Conservation (phyloP, 2,113 vertebrate species). For the Haemorhous mexicanus region DNA sequence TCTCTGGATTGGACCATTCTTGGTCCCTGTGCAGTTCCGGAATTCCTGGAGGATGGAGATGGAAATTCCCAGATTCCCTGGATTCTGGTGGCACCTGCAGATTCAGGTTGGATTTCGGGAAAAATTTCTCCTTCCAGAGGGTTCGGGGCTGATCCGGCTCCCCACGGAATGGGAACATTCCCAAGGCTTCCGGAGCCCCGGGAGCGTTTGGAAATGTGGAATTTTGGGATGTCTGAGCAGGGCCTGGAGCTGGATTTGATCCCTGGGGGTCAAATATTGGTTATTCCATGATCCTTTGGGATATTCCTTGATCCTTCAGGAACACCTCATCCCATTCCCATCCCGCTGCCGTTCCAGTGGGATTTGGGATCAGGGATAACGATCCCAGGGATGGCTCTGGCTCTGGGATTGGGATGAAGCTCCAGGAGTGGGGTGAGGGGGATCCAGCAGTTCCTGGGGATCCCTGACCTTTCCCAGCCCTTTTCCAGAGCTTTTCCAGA, state of each 20-base stretch:
- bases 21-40: accelerated
- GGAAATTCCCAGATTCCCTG: not conserved
- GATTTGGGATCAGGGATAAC: not conserved
- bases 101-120: accelerated
- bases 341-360: accelerated
- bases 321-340: not conserved
- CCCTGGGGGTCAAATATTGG: not conserved
- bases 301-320: not conserved
- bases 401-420: not conserved
- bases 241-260: not conserved
- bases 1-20: not conserved
- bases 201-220: accelerated
- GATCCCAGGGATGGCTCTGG: not conserved
- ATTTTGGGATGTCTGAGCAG: not conserved
- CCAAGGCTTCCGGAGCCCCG: not conserved
- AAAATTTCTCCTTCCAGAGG: not conserved
- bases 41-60: not conserved
- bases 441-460: not conserved
- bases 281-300: not conserved
- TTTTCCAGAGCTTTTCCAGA: not conserved
- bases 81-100: not conserved
- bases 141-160: accelerated
- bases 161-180: not conserved
- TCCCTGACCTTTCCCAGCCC: not conserved
- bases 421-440: not conserved